A percentile compares a stretch with the other conserved stretches of the same genome.
These are phyloP conservation scores for Idaea dimidiata DNA, from an alignment of 2,888 invertebrate genomes.

Conservation along the genomic window DNA sequence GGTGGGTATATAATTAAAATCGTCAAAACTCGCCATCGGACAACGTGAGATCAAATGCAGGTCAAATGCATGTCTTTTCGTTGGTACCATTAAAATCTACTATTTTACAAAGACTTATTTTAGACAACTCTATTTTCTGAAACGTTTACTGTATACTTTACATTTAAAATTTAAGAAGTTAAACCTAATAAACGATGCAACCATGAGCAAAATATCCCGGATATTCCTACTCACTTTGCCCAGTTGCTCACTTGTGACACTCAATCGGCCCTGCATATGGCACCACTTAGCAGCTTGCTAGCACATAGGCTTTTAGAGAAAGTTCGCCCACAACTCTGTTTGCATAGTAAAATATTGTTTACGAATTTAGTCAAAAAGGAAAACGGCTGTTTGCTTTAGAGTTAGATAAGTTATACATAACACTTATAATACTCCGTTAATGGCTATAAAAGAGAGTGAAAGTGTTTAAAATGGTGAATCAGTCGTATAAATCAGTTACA, in stretches of 20 bases:
- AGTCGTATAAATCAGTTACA: slow-evolving; percentile 1
- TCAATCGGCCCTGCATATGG: neutral
- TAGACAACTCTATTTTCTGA: too few relatives aligned
- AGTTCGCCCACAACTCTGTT: neutral
- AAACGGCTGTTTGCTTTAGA: neutral
- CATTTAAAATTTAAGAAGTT: too few relatives aligned
- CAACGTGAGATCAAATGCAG: too few relatives aligned
- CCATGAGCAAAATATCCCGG: too few relatives aligned
- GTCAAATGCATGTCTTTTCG: too few relatives aligned
- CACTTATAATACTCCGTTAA: neutral
- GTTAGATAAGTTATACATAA: neutral
- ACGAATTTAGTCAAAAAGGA: neutral
- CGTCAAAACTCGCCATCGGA: too few relatives aligned
- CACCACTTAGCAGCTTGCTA: neutral
- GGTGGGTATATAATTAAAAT: too few relatives aligned
- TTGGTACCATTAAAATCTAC: too few relatives aligned
- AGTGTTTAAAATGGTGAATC: neutral
- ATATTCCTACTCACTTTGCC: neutral
- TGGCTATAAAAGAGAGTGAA: neutral
- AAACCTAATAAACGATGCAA: too few relatives aligned
- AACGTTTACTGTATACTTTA: too few relatives aligned
- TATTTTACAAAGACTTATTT: too few relatives aligned
- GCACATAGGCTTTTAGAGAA: neutral
- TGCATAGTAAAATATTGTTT: neutral
- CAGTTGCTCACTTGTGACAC: neutral